A percentile compares a stretch with the other conserved stretches of the same genome.
Evolutionary conservation across 2,888 invertebrate genomes (phyloP).

Genomic region (Synergus gifuensis): DNA sequence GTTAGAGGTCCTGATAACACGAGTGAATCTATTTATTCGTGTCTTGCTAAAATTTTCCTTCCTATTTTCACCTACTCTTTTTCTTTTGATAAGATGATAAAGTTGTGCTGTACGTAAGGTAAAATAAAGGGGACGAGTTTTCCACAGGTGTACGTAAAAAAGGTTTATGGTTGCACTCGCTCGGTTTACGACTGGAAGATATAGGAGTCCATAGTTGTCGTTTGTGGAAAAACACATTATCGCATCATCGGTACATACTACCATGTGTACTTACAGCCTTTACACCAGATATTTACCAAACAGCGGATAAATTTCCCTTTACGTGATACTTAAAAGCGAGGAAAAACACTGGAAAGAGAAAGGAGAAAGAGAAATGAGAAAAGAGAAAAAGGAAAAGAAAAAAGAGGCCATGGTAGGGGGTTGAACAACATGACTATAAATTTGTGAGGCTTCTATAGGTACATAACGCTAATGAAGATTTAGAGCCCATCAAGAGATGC

Average conservation of each 20-base stretch:
- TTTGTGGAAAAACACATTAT: conserved; percentile 34
- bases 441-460: background rate
- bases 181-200: conserved; percentile 37
- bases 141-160: conserved; percentile 41
- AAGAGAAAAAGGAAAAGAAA: background rate
- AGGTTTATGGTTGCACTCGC: conserved; percentile 39
- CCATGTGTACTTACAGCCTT: conserved; percentile 20
- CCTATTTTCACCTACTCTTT: background rate
- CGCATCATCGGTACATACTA: conserved; percentile 16
- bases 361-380: background rate
- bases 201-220: conserved; percentile 32
- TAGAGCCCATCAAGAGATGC: background rate
- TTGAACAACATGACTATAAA: background rate
- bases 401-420: background rate
- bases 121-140: background rate
- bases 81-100: conserved; percentile 19
- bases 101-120: background rate
- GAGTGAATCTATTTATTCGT: conserved; percentile 63
- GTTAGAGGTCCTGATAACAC: conserved; percentile 66
- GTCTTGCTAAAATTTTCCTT: conserved; percentile 30
- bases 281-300: background rate
- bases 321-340: background rate
- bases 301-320: conserved; percentile 15
- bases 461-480: background rate
- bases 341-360: background rate